Evolutionary conservation across 2,888 invertebrate species (phyloP), one percentile per base, ranked within the genome.

Genomic region (Hofmannophila pseudospretella): DNA sequence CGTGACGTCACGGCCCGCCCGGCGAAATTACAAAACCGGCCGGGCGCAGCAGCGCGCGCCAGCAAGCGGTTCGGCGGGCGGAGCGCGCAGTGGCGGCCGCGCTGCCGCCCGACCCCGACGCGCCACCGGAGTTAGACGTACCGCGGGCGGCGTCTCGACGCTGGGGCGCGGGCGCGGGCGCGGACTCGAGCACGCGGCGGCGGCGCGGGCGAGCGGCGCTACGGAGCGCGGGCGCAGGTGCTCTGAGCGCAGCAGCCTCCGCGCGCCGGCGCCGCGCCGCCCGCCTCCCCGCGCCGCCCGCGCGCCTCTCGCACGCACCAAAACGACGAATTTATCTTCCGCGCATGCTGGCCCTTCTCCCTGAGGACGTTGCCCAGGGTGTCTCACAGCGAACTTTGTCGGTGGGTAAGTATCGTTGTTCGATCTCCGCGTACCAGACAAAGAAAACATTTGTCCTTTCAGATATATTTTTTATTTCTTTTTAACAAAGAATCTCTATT

Each of bases 191-290:
- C 84, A 78, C 79, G 70, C 85, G 73, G 77, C 81, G 78, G 70
- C 85, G 73, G 77, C 81, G 78, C 23, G 23, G 73, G 77, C 27
- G 27, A 82, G 80, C 78, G 88, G 88, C 78, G 88, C 87, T 79
- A 75, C 88, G 76, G 88, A 85, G 76, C 87, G 86, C 85, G 86
- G 89, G 89, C 90, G 90, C 89, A 90, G 90, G 90, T 91, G 91
- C 90, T 90, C 90, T 90, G 90, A 89, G 89, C 89, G 89, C 89
- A 84, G 88, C 89, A 89, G 85, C 86, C 85, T 79, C 86, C 82
- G 85, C 84, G 82, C 87, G 81, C 89, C 84, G 88, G 84, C 88
- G 85, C 87, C 87, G 85, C 87, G 77, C 66, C 76, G 86, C 87
- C 74, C 88, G 88, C 81, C 81, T 57, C 86, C 81, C 72, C 66